phyloP scores from a whole-genome alignment of 2,888 invertebrate genomes.

The Kuschelorhynchus macadamiae region DNA sequence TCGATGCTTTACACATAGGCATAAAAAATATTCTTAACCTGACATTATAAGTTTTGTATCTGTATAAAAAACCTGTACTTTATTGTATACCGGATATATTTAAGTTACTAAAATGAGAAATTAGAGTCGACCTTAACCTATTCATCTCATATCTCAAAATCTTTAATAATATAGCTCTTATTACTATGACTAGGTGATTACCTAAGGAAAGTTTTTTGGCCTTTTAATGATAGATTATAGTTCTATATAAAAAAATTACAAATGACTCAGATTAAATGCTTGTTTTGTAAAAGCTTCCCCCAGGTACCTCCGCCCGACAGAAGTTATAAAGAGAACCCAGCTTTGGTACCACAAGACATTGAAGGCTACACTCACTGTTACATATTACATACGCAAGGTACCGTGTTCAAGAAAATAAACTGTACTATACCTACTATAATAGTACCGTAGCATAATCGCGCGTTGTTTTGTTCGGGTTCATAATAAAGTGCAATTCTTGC shows the following conservation, averaged over 20 bases:
- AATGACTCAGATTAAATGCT: conserved; percentile 40
- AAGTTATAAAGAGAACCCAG: conserved; percentile 56
- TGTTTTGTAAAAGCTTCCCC: conserved; percentile 35
- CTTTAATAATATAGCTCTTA: not conserved
- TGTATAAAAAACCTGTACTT: too few relatives aligned
- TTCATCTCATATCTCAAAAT: conserved; percentile 8
- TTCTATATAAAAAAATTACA: conserved; percentile 30
- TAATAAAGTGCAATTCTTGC: conserved; percentile 15
- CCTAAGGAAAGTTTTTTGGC: conserved; percentile 24
- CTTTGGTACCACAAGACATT: conserved; percentile 50
- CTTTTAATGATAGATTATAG: conserved; percentile 37
- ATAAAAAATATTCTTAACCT: too few relatives aligned
- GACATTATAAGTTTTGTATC: too few relatives aligned
- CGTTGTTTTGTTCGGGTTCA: conserved; percentile 12
- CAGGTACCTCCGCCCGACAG: conserved; percentile 44
- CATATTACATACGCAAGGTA: conserved; percentile 38
- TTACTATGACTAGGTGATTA: not conserved
- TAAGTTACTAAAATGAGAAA: too few relatives aligned
- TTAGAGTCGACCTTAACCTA: conserved; percentile 13
- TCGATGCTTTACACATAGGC: too few relatives aligned
- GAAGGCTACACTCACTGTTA: conserved; percentile 54
- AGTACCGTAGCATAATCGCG: conserved; percentile 12
- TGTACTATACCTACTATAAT: conserved; percentile 12
- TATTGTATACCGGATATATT: too few relatives aligned
- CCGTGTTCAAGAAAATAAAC: conserved; percentile 26